A percentile compares a stretch with the other conserved stretches of the same genome.
Conservation (phyloP, 2,113 vertebrate species). For the Odocoileus virginianus region DNA sequence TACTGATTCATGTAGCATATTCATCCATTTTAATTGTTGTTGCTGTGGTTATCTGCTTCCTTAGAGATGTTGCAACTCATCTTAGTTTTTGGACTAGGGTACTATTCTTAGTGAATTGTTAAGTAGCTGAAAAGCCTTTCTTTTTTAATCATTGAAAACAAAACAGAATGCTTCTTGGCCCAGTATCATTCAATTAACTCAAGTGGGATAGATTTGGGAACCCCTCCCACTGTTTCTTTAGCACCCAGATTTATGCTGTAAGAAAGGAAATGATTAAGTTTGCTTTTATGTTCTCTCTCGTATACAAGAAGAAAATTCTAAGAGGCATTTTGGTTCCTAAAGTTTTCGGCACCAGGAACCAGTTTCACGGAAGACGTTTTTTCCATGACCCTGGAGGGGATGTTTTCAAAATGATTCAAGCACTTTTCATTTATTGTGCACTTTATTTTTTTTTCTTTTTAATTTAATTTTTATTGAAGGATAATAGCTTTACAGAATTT, state of each 20-base stretch:
- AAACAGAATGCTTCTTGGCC: not conserved
- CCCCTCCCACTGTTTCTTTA: not conserved
- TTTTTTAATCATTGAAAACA: slow-evolving; percentile 6
- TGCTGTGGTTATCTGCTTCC: not conserved
- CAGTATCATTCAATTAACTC: slow-evolving; percentile 4
- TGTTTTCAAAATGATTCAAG: not conserved
- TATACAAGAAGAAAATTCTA: too few species aligned
- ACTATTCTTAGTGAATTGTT: not conserved
- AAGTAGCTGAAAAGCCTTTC: not conserved
- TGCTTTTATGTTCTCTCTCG: not conserved
- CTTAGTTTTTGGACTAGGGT: not conserved
- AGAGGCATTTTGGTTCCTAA: not conserved
- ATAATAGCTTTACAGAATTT: not conserved
- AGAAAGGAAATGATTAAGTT: not conserved
- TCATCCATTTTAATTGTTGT: not conserved
- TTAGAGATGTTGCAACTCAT: not conserved
- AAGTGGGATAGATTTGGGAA: not conserved
- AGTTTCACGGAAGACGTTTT: not conserved
- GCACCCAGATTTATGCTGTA: not conserved
- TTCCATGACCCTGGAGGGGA: not conserved
- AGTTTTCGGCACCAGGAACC: not conserved
- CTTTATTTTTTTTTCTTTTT: not conserved
- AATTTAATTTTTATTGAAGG: not conserved
- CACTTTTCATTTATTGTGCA: not conserved
- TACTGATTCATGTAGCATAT: not conserved